phyloP scores from a whole-genome alignment of 2,888 invertebrate species.

The Lasioglossum vierecki region DNA sequence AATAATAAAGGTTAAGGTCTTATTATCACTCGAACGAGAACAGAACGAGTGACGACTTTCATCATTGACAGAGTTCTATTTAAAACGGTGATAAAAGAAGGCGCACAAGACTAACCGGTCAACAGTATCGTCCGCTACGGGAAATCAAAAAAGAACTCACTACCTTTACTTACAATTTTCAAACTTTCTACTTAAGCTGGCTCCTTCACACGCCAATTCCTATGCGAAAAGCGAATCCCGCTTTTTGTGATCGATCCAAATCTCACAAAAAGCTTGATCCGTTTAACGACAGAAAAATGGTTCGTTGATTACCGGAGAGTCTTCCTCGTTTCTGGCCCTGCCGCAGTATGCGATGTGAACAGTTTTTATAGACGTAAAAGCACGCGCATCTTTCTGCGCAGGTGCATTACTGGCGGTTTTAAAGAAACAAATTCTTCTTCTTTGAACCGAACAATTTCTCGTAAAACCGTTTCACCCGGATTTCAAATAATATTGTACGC shows the following conservation, averaged over 20 bases:
- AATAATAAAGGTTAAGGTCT: constrained; percentile 33
- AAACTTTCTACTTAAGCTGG: constrained; percentile 64
- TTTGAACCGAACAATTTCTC: neutral
- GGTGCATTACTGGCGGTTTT: constrained; percentile 59
- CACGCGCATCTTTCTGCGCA: constrained; percentile 67
- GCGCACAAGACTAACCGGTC: constrained; percentile 56
- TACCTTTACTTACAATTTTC: constrained; percentile 73
- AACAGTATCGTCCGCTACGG: constrained; percentile 59
- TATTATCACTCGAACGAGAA: constrained; percentile 23
- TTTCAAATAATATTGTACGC: neutral
- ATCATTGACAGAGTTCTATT: constrained; percentile 41
- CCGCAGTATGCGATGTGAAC: constrained; percentile 62
- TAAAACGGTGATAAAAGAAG: constrained; percentile 30
- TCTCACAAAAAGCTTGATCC: constrained; percentile 84
- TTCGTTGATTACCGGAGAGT: constrained; percentile 78
- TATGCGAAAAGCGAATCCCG: constrained; percentile 84
- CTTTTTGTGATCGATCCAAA: constrained; percentile 84
- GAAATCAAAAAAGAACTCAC: constrained; percentile 54
- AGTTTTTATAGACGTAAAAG: constrained; percentile 56
- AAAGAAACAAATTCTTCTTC: constrained; percentile 39
- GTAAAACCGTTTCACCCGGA: neutral
- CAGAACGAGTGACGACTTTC: constrained; percentile 13
- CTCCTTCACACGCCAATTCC: constrained; percentile 80
- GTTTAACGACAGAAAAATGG: constrained; percentile 84
- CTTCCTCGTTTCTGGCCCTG: constrained; percentile 74